Evolutionary conservation across 2,888 invertebrate species (phyloP).

Genomic region (Cancer borealis): DNA sequence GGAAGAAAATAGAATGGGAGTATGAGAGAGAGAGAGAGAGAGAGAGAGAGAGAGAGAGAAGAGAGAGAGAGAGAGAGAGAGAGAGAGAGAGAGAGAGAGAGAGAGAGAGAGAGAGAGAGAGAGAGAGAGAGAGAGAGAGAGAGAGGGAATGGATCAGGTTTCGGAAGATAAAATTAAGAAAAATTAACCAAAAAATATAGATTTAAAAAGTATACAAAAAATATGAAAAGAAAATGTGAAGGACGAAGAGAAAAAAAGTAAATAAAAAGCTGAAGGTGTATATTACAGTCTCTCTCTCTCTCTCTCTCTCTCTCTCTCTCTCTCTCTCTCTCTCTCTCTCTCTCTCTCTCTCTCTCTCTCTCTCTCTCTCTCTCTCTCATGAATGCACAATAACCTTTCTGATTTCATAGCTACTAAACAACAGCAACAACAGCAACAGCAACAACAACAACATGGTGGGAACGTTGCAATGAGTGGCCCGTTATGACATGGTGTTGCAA

Average conservation of each 20-base stretch:
- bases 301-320: constrained; percentile 22
- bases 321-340: constrained; percentile 44
- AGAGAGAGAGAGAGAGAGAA: neutral
- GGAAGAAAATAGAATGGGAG: neutral
- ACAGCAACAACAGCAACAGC: too few relatives aligned
- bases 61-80: constrained; percentile 44
- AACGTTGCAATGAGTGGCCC: too few relatives aligned
- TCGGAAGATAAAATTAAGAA: neutral
- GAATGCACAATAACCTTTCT: too few relatives aligned
- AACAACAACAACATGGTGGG: too few relatives aligned
- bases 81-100: constrained; percentile 45
- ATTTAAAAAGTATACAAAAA: neutral
- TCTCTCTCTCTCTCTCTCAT: neutral
- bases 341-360: constrained; percentile 41
- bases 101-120: constrained; percentile 28
- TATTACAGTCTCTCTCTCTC: neutral
- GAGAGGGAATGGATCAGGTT: neutral
- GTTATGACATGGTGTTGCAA: too few relatives aligned
- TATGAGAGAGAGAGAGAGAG: too few relatives aligned
- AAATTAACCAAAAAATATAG: neutral
- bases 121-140: neutral
- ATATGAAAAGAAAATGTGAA: neutral
- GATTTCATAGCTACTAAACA: too few relatives aligned
- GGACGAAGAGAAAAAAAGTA: neutral
- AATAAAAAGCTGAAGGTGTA: too few relatives aligned